phyloP scores from a whole-genome alignment of 2,113 vertebrate genomes.

The Aptenodytes patagonicus region DNA sequence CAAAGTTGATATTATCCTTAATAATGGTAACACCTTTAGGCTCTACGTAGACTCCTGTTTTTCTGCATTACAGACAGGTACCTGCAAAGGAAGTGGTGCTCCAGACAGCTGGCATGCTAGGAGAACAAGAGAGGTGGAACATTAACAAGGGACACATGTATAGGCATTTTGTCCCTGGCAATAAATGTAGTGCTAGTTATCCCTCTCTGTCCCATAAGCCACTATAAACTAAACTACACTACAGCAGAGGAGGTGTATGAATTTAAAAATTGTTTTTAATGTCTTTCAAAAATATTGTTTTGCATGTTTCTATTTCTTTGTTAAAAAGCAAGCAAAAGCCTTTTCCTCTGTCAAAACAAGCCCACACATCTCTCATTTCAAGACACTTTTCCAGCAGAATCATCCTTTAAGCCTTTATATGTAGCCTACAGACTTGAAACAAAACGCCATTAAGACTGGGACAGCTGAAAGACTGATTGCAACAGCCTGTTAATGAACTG shows the following conservation, averaged over 20 bases:
- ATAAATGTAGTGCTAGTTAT: background rate
- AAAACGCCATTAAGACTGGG: background rate
- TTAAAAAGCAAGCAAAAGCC: background rate
- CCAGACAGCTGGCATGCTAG: background rate
- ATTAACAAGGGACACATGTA: background rate
- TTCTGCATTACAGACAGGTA: background rate
- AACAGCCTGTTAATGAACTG: background rate
- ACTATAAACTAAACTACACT: background rate
- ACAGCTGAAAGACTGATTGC: background rate
- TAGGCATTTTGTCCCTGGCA: background rate
- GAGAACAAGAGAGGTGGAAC: background rate
- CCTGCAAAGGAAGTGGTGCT: background rate
- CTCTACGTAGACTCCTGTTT: background rate
- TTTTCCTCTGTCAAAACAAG: conserved; percentile 25
- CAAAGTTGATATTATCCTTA: background rate
- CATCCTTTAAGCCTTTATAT: background rate
- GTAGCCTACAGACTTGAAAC: background rate
- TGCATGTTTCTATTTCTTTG: background rate
- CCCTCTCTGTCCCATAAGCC: background rate
- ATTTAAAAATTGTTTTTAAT: background rate
- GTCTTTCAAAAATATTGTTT: background rate
- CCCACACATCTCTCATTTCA: background rate
- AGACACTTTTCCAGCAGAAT: background rate
- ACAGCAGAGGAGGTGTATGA: background rate
- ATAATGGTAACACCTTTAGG: background rate